Evolutionary conservation across 2,113 vertebrate genomes (phyloP), one percentile per base, ranked within the genome.

Genomic region (Burhinus oedicnemus): DNA sequence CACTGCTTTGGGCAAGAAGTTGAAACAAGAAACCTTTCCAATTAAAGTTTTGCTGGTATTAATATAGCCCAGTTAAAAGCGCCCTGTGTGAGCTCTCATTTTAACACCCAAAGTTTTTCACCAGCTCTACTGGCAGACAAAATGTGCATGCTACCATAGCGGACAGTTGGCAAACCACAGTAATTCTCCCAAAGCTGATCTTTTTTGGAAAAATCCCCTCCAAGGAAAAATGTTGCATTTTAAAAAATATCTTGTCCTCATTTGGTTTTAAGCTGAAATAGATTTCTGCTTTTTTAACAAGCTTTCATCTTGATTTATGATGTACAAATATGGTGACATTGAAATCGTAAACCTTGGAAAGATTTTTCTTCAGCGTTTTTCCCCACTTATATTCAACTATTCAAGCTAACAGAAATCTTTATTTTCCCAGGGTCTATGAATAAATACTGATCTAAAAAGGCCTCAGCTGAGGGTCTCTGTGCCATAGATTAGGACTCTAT

Each of bases 281-380:
- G 69, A n/a, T 57, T 89, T 92, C 36, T 51, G 36, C 4, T 27
- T 75, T 90, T 75, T 64, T 6, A 86, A 47, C 19, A 64, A 60
- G 70, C 27, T 91, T 91, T 89, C 65, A 45, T 72, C 66, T 89
- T 87, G 89, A 89, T 82, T 89, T 83, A 79, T 66, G 32, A n/a
- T 42, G 49, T 58, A 65, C 54, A 87, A 91, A 79, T 92, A 77
- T 3, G 22, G n/a, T 78, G 79, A 62, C 45, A 58, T 1, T 49
- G 83, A 94, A 91, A 78, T 72, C 20, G 8, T 42, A 85, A 95
- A 85, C 19, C 61, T 87, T 61, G 44, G 54, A 80, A 77, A 69
- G n/a, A 22, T 72, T 72, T 72, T 91, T 95, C 52, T 69, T 89
- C 38, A 52, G 80, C 42, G 17, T 52, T 87, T 83, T 88, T n/a